Evolutionary conservation across 2,113 vertebrate species (phyloP).

Genomic region (Pseudonaja textilis): DNA sequence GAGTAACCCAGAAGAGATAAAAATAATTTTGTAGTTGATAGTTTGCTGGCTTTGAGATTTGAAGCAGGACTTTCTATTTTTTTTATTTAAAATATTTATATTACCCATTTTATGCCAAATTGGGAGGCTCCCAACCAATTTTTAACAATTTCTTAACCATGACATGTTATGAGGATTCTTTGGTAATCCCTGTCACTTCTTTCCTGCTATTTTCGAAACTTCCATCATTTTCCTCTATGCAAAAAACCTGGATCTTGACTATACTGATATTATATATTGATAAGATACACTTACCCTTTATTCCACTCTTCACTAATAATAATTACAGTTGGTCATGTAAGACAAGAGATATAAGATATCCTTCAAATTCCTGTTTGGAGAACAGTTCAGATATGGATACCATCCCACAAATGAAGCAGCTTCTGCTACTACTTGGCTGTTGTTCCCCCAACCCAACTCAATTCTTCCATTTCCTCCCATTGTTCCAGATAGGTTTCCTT

Average conservation of each 20-base stretch:
- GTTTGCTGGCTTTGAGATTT: background rate
- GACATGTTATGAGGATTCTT: background rate
- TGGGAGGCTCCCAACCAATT: too few species aligned
- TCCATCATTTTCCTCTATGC: background rate
- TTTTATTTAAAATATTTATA: too few species aligned
- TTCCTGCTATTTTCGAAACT: background rate
- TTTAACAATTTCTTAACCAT: background rate
- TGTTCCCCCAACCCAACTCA: conserved; percentile 47
- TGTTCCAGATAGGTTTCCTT: conserved; percentile 76
- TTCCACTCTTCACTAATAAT: background rate
- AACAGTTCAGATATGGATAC: background rate
- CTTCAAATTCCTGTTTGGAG: background rate
- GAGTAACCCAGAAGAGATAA: background rate
- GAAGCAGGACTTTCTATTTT: background rate
- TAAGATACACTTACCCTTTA: background rate
- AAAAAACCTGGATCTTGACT: background rate
- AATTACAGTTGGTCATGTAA: background rate
- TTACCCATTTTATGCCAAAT: too few species aligned
- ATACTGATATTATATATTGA: background rate
- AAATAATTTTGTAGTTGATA: background rate
- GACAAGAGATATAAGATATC: background rate
- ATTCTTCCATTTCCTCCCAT: conserved; percentile 79
- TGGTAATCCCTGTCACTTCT: background rate
- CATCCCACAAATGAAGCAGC: conserved; percentile 57
- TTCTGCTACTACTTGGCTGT: conserved; percentile 48